Conservation (phyloP, 2,888 invertebrate species). For the Petrophora chlorosata region DNA sequence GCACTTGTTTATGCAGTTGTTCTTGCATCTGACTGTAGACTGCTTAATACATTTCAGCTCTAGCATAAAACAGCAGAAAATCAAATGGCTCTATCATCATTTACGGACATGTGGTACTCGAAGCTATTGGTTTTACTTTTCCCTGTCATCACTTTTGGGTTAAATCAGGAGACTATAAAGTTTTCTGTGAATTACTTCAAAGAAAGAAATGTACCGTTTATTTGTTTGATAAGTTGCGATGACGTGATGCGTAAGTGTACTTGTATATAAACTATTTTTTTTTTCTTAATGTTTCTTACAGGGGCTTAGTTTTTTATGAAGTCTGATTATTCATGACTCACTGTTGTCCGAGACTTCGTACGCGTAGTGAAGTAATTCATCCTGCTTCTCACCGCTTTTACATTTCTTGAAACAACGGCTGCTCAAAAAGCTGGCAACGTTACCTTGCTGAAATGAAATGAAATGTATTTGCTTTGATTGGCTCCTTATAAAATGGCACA, state of each 20-base stretch:
- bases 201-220: conserved; percentile 39
- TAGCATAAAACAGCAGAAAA: not conserved
- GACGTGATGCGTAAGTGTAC: conserved; percentile 17
- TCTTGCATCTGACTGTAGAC: conserved; percentile 10
- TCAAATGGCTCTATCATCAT: not conserved
- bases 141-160: conserved; percentile 23
- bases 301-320: no score
- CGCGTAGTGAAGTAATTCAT: no score
- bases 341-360: no score
- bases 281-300: no score
- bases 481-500: no score
- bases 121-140: conserved; percentile 27
- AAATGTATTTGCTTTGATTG: no score
- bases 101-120: conserved; percentile 2
- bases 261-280: not conserved
- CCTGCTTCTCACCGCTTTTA: no score
- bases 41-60: not conserved
- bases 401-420: no score
- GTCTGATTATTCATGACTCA: no score
- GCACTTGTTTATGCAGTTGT: no score
- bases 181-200: conserved; percentile 51
- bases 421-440: no score
- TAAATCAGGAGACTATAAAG: conserved; percentile 27
- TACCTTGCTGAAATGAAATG: no score
- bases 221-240: conserved; percentile 51